Percentiles rank a stretch among this genome's conserved stretches.
phyloP scores from a whole-genome alignment of 1,140 invertebrate genomes.

The Lepidurus apus region DNA sequence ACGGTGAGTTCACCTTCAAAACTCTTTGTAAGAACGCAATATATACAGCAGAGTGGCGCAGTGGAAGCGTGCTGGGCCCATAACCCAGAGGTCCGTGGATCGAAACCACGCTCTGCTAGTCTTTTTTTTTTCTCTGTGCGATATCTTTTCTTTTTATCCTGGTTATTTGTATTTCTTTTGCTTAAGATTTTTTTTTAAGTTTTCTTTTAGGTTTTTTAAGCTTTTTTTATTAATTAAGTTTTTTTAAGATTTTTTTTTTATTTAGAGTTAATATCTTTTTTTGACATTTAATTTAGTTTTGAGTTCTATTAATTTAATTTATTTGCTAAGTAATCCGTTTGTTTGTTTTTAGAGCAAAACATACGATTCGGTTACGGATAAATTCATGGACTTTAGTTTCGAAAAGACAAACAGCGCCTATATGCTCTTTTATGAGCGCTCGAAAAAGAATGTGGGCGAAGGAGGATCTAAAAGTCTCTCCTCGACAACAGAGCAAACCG shows the following conservation, averaged over 20 bases:
- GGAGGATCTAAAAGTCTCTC: slow-evolving; percentile 34
- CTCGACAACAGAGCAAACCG: neutral
- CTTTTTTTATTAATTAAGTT: neutral
- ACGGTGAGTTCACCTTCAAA: slow-evolving; percentile 54
- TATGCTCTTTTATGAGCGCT: slow-evolving; percentile 92
- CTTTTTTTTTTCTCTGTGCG: slow-evolving; percentile 41
- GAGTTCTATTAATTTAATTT: neutral
- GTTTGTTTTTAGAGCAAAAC: slow-evolving; percentile 74
- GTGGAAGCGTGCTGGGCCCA: slow-evolving; percentile 86
- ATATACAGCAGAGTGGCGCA: slow-evolving; percentile 75
- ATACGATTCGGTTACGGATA: slow-evolving; percentile 90
- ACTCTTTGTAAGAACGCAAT: neutral
- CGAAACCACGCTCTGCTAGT: slow-evolving; percentile 89
- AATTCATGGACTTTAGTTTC: slow-evolving; percentile 95
- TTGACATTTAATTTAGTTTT: neutral
- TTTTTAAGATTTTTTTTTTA: neutral
- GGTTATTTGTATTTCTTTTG: neutral
- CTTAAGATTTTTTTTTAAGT: neutral
- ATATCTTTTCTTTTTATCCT: neutral
- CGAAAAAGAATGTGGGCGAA: slow-evolving; percentile 41
- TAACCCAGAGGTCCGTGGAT: slow-evolving; percentile 94
- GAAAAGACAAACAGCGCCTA: slow-evolving; percentile 97
- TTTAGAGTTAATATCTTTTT: neutral
- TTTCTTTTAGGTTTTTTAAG: neutral
- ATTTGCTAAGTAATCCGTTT: slow-evolving; percentile 32